These are phyloP conservation scores for Xestia rhomboidea DNA, from an alignment of 2,888 invertebrate genomes.

Conservation along the genomic window DNA sequence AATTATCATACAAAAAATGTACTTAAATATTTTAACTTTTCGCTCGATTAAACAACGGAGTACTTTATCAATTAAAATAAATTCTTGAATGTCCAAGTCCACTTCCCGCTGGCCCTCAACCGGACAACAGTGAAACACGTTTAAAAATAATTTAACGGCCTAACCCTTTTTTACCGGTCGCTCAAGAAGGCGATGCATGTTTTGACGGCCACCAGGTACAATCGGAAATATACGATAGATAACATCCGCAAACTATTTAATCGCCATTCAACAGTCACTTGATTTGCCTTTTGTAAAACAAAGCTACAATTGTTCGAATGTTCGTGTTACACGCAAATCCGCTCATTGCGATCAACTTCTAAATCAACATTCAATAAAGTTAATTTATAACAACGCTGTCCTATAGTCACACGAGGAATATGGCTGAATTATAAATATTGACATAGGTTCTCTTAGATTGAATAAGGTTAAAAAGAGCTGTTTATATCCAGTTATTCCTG, in stretches of 20 bases:
- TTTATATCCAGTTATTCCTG: constrained; percentile 18
- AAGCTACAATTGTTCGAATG: constrained; percentile 57
- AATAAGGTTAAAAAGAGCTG: neutral
- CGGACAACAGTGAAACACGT: constrained; percentile 10
- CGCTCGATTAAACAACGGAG: too few species aligned
- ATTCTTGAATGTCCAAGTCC: constrained; percentile 7
- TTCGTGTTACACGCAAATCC: constrained; percentile 53
- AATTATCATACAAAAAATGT: neutral
- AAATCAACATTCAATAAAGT: constrained; percentile 54
- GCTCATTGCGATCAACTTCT: constrained; percentile 56
- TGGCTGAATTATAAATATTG: constrained; percentile 33
- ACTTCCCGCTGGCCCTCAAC: constrained; percentile 16
- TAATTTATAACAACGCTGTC: constrained; percentile 36
- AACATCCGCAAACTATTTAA: constrained; percentile 41
- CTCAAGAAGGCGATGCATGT: constrained; percentile 19
- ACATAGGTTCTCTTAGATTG: neutral
- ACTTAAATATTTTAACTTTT: neutral
- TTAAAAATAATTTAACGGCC: neutral
- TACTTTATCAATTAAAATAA: neutral
- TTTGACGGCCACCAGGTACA: constrained; percentile 26
- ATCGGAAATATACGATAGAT: constrained; percentile 36
- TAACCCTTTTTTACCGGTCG: constrained; percentile 3
- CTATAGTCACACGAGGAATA: constrained; percentile 25
- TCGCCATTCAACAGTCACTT: constrained; percentile 22
- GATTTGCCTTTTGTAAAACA: constrained; percentile 45